phyloP scores from a whole-genome alignment of 2,888 invertebrate species.

The Gari tellinella region DNA sequence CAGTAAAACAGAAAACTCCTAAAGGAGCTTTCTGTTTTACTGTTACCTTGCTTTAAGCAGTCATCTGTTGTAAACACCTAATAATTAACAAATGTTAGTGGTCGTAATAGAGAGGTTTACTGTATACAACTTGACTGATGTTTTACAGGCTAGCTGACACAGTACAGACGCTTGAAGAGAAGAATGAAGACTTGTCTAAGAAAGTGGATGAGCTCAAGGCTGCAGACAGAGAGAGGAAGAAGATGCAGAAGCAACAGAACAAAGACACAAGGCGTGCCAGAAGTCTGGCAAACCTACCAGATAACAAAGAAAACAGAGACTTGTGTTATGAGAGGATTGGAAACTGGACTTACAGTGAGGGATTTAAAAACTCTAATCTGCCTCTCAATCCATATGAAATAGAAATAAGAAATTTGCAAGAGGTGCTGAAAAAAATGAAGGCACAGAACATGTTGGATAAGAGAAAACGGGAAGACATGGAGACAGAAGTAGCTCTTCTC shows the following conservation, averaged over 20 bases:
- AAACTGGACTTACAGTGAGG: slow-evolving; percentile 74
- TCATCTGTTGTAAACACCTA: no score
- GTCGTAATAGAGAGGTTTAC: no score
- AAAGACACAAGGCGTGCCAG: slow-evolving; percentile 74
- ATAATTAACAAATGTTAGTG: no score
- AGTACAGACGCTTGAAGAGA: slow-evolving; percentile 92
- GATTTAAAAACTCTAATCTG: slow-evolving; percentile 71
- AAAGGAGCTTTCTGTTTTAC: no score
- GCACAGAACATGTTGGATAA: slow-evolving; percentile 76
- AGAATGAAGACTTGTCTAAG: slow-evolving; percentile 93
- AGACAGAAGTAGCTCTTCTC: slow-evolving; percentile 74
- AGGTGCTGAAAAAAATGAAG: slow-evolving; percentile 75
- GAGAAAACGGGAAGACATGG: slow-evolving; percentile 75
- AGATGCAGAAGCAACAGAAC: slow-evolving; percentile 68
- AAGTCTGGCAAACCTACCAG: slow-evolving; percentile 72
- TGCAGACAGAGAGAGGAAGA: slow-evolving; percentile 68
- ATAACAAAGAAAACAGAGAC: slow-evolving; percentile 69
- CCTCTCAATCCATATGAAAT: slow-evolving; percentile 77
- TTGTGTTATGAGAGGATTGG: slow-evolving; percentile 72
- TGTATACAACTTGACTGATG: no score
- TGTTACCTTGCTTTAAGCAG: no score
- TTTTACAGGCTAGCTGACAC: slow-evolving; percentile 83
- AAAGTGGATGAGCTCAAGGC: slow-evolving; percentile 89
- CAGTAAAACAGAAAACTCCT: no score
- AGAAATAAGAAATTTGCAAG: slow-evolving; percentile 78